These are phyloP conservation scores for Vulpes ferrilata DNA, from an alignment of 2,113 vertebrate genomes.

Conservation along the genomic window DNA sequence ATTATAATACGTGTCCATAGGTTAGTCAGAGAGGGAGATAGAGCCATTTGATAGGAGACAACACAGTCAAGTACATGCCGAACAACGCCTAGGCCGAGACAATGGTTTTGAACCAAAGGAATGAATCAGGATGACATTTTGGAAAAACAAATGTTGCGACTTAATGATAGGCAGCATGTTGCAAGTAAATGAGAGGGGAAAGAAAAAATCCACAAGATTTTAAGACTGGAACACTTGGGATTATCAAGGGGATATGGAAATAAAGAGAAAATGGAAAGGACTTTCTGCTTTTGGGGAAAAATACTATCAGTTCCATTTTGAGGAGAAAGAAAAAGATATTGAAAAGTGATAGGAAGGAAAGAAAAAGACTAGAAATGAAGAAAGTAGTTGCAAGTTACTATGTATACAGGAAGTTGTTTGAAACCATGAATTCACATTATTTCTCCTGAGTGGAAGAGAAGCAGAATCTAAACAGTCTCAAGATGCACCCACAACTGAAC, in stretches of 20 bases:
- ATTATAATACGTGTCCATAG: neutral
- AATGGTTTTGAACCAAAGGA: neutral
- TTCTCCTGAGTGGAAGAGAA: neutral
- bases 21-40: neutral
- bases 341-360: neutral
- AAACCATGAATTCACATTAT: neutral
- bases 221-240: neutral
- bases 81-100: neutral
- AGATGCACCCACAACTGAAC: neutral
- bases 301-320: neutral
- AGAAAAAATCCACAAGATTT: neutral
- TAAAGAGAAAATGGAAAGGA: neutral
- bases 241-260: neutral
- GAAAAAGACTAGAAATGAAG: neutral
- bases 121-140: neutral
- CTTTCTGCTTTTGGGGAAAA: neutral
- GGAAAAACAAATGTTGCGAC: neutral
- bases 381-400: neutral
- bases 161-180: neutral
- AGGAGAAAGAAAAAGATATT: neutral
- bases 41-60: neutral
- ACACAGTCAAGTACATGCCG: neutral
- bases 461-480: neutral
- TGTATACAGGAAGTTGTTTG: neutral
- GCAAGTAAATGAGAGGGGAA: neutral